These are phyloP conservation scores for Charaxes varanes DNA, from an alignment of 1,140 invertebrate species.

Conservation along the genomic window DNA sequence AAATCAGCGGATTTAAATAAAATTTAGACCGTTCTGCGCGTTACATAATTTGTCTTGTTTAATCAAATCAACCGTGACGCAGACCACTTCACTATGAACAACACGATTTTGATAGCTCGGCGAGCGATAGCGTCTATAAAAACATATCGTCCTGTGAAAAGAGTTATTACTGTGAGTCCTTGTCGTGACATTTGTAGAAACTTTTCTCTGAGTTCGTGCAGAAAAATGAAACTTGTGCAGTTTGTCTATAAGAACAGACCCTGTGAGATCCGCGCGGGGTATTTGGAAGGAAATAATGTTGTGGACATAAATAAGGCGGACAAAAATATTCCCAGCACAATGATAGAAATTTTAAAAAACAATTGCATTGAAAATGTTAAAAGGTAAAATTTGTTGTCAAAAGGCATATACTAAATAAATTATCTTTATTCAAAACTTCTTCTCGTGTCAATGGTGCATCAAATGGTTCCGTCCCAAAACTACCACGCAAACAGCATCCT, in stretches of 20 bases:
- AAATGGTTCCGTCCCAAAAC: too few relatives aligned
- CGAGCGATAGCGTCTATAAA: constrained; percentile 20
- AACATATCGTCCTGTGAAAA: constrained; percentile 11
- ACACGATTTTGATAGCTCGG: constrained; percentile 7
- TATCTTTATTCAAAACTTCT: too few relatives aligned
- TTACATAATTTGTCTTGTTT: constrained; percentile 13
- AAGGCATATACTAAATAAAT: too few relatives aligned
- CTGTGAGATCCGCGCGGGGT: constrained; percentile 42
- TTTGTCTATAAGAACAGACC: constrained; percentile 47
- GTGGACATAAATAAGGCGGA: constrained; percentile 58
- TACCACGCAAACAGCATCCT: too few relatives aligned
- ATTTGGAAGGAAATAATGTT: constrained; percentile 48
- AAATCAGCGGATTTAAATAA: too few relatives aligned
- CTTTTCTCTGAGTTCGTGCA: constrained; percentile 39
- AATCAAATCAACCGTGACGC: constrained; percentile 6
- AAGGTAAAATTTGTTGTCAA: constrained; percentile 37
- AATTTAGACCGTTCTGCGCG: not conserved
- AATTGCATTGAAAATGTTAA: constrained; percentile 45
- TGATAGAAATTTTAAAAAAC: constrained; percentile 50
- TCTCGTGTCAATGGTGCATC: too few relatives aligned
- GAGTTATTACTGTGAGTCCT: constrained; percentile 6
- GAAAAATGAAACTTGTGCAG: constrained; percentile 67
- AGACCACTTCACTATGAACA: constrained; percentile 12
- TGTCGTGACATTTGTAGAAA: constrained; percentile 24
- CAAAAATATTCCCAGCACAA: constrained; percentile 32